phyloP scores from a whole-genome alignment of 2,113 vertebrate genomes.

The Xiphorhynchus elegans region DNA sequence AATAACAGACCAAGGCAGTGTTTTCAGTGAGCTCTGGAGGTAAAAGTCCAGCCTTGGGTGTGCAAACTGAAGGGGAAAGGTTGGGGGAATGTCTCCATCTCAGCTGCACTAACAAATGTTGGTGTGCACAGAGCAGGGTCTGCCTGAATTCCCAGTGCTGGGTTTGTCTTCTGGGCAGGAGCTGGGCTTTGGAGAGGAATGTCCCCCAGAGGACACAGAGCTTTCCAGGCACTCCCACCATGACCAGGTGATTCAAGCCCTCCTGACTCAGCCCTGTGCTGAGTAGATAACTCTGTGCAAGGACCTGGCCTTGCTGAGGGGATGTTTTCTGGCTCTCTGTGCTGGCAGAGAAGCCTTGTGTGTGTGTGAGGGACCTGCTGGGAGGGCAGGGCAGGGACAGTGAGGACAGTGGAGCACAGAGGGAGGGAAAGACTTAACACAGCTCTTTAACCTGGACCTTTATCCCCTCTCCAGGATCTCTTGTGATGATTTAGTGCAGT shows the following conservation, averaged over 20 bases:
- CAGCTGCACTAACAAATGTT: not conserved
- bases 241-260: rapidly evolving
- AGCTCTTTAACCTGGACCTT: not conserved
- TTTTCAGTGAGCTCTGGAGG: not conserved
- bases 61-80: not conserved
- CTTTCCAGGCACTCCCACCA: not conserved
- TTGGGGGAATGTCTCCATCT: not conserved
- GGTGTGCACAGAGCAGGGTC: not conserved
- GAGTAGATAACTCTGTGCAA: not conserved
- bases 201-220: not conserved
- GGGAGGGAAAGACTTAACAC: not conserved
- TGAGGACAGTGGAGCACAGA: not conserved
- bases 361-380: not conserved
- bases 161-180: not conserved
- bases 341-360: rapidly evolving
- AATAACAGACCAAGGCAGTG: not conserved
- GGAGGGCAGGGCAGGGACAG: not conserved
- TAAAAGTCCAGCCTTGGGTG: not conserved
- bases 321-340: rapidly evolving
- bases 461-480: not conserved
- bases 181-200: not conserved
- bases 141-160: not conserved
- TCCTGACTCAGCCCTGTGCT: not conserved
- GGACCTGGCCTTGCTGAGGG: not conserved
- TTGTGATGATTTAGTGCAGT: rapidly evolving